Base-by-base conservation (phyloP, 2,888 invertebrate genomes). In the Tuta absoluta region DNA sequence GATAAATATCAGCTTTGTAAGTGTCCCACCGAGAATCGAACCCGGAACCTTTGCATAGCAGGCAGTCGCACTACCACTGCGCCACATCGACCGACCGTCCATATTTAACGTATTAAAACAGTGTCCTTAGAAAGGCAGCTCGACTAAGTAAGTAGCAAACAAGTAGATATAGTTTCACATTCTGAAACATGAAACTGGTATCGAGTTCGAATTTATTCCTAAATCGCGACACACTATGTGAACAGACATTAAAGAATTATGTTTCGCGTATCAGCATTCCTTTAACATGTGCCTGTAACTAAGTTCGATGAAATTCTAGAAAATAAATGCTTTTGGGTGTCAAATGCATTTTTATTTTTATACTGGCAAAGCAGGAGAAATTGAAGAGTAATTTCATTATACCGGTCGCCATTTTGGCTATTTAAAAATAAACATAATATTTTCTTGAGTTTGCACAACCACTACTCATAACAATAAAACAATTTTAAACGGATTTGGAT, bases 111-210 rank as follows among this genome's bases (percentile, higher is more conserved):
- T n/a, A n/a, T n/a, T n/a, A 49, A 8, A 51, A 5, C 21, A 0
- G 23, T 21, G 51, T 51, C 51, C 51, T 23, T 23, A 51, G 51
- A 51, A 51, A 21, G 21, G 51, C n/a, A 41, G n/a, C n/a, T n/a
- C n/a, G n/a, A n/a, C n/a, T n/a, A n/a, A 41, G 3, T 41, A 12
- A 24, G 53, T 53, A 19, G 10, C 23, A 51, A 24, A 53, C 14
- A 53, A 24, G 53, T 53, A 7, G 4, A 33, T 53, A 53, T 2
- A 24, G 53, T 53, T 28, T 28, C 53, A 53, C 53, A 28, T 53
- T 28, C 53, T 53, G 53, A 28, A 53, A 53, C 5, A 28, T 28
- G 24, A 53, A 28, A 24, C 53, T 12, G 53, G 53, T 23, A 11
- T 53, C 21, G 7, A 2, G 53, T 53, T 28, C 24, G 7, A n/a